Evolutionary conservation across 92 coral and sea anemone genomes (phyloP), one percentile per base, ranked within the genome.

Genomic region (Ricordea florida): DNA sequence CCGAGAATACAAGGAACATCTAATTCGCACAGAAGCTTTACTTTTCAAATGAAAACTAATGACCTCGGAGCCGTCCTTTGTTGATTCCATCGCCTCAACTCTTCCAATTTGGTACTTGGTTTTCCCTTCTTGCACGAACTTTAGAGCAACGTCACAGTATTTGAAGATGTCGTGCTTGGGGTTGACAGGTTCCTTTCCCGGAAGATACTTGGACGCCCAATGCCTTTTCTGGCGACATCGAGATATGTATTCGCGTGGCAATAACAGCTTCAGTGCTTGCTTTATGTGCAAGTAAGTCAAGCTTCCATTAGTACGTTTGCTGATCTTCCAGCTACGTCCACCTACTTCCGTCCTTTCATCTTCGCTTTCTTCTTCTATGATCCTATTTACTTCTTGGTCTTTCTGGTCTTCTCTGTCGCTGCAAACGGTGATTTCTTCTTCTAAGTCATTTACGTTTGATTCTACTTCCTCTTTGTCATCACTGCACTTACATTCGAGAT

Each of bases 141-240:
- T 78, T 28, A 67, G 24, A 26, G 84, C 69, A 57, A 57, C 6
- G 37, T 78, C 43, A 9, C 66, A 28, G 56, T 35, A 76, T 33
- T 63, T 63, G n/a, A 76, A 0, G 32, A 76, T 64, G 57, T 76
- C 57, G 21, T 76, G 74, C 4, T 51, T 26, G 24, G 66, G 83
- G 47, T 76, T 43, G 30, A 63, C 17, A n/a, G 72, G 81, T 31
- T 15, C 81, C 27, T 30, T 74, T 10, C 81, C 81, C n/a, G 81
- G 81, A 46, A 74, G 72, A 53, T 60, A 61, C 29, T 59, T 74
- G 0, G 72, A 59, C 3, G 81, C 81, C 60, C 69, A 59, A 28
- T 57, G 80, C 58, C 70, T 45, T 31, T 15, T 73, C 59, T 73
- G 80, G 31, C 60, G 70, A 34, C 53, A 35, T 1, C 72, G 45